Percentiles rank a stretch among this genome's conserved stretches.
Evolutionary conservation across 2,888 invertebrate genomes (phyloP).

Genomic region (Cataglyphis rosenhaueri): DNA sequence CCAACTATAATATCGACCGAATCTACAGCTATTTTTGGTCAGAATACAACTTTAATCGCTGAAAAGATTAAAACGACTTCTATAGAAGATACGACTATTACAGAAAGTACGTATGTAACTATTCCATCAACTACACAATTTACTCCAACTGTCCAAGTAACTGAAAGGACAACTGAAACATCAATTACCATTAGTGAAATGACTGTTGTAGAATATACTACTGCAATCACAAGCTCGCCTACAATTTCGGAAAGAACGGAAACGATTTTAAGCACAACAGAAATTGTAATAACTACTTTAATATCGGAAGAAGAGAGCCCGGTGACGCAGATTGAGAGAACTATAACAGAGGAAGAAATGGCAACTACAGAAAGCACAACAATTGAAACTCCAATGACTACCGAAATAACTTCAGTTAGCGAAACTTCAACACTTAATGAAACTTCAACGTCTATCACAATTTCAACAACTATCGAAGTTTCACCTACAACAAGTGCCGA

Average conservation of each 20-base stretch:
- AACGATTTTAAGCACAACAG: constrained; percentile 59
- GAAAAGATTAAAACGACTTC: constrained; percentile 69
- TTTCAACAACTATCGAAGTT: constrained; percentile 15
- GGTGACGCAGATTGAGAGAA: constrained; percentile 38
- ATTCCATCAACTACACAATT: not conserved
- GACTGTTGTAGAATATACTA: not conserved
- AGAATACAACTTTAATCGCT: constrained; percentile 34
- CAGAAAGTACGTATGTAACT: constrained; percentile 1
- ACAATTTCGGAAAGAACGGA: constrained; percentile 62
- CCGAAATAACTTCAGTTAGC: not conserved
- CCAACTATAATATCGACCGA: not conserved
- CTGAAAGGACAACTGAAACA: not conserved
- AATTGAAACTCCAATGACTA: constrained; percentile 2
- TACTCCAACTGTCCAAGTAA: not conserved
- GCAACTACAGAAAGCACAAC: not conserved
- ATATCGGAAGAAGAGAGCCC: constrained; percentile 12
- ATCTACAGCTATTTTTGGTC: not conserved
- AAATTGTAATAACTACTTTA: constrained; percentile 19
- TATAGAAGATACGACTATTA: constrained; percentile 19
- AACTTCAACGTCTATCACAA: not conserved
- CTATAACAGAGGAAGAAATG: constrained; percentile 34
- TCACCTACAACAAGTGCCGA: not conserved
- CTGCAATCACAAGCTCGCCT: constrained; percentile 33
- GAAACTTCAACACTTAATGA: not conserved
- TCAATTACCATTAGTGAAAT: not conserved